Evolutionary conservation across 1,140 invertebrate species (phyloP), one percentile per base, ranked within the genome.

Genomic region (Papilio glaucus): DNA sequence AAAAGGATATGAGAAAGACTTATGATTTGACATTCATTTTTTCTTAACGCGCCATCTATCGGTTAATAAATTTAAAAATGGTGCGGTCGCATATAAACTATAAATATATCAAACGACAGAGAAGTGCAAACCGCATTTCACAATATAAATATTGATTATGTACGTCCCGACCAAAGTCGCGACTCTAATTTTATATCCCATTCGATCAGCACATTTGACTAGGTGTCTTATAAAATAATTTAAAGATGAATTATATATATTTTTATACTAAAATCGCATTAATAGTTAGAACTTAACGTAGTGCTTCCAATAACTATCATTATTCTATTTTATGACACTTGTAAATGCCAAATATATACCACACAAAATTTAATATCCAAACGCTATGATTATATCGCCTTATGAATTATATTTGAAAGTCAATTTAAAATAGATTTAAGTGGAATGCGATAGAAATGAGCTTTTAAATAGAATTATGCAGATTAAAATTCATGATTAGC

Each of bases 291-390:
- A 49, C 68, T 74, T 77, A 72, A 75, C 41, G 57, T 85, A 85
- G 84, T 84, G 85, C 85, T 87, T 87, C 85, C 85, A 84, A 72
- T 77, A 77, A n/a, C n/a, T n/a, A n/a, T n/a, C n/a, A n/a, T n/a
- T n/a, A n/a, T n/a, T 65, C 8, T 39, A 49, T 74, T 72, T 62
- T 41, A 26, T 24, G 72, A 69, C 53, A 73, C 77, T 73, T 81
- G 70, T 75, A 77, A 76, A 83, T 80, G 77, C 77, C 81, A 83
- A 83, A 83, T 77, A 79, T 71, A 67, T 21, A 77, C 37, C 61
- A 69, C 38, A 45, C 53, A 75, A 60, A 61, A 77, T 72, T 57
- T 53, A 74, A 70, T 68, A 42, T 15, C 29, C 67, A 7, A 70
- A 53, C 45, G 49, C 72, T 26, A 12, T 70, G 29, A 33, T 6